phyloP scores from a whole-genome alignment of 92 coral and sea anemone species.

The Heteractis magnifica region DNA sequence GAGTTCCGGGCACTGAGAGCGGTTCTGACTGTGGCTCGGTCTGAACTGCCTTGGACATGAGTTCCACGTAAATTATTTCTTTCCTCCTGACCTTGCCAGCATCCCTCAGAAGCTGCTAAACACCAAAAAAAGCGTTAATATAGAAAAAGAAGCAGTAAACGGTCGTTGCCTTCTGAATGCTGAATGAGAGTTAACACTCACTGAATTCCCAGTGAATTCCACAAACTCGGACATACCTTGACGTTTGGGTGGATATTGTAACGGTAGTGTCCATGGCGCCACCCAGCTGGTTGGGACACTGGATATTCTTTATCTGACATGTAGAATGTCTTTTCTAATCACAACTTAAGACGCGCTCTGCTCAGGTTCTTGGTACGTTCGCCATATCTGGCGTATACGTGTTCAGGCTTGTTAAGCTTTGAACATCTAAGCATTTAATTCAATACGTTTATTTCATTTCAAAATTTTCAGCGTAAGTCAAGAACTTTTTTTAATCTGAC shows the following conservation, averaged over 20 bases:
- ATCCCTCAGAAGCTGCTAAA: background rate
- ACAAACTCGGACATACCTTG: background rate
- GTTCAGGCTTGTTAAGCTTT: no score
- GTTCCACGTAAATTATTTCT: background rate
- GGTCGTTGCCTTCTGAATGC: no score
- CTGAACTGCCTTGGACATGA: background rate
- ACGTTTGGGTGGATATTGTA: background rate
- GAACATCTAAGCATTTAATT: no score
- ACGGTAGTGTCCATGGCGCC: background rate
- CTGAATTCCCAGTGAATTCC: background rate
- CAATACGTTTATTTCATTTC: no score
- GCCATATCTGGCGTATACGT: background rate
- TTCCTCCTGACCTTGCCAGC: background rate
- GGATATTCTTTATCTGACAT: background rate
- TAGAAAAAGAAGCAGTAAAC: background rate
- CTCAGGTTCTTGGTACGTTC: background rate
- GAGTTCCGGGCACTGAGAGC: background rate
- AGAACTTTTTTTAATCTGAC: no score
- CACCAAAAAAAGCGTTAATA: background rate
- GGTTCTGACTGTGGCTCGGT: background rate
- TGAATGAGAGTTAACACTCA: no score
- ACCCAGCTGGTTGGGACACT: slow-evolving; percentile 4
- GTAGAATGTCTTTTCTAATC: background rate
- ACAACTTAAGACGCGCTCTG: background rate
- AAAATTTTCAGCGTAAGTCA: no score